Conservation (phyloP, 2,888 invertebrate species). For the Agriopis marginaria region DNA sequence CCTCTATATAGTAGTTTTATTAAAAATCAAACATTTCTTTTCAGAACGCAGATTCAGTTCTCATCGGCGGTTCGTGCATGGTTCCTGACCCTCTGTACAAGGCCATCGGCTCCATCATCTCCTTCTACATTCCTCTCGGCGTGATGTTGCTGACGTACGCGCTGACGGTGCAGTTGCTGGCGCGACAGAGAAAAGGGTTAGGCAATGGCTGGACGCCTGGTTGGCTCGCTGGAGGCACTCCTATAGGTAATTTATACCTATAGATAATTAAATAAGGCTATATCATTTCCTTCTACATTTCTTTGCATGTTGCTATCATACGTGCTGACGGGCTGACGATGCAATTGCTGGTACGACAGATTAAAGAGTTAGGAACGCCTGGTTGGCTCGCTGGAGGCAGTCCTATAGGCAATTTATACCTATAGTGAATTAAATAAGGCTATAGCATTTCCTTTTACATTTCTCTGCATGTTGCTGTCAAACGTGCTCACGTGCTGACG, state of each 20-base stretch:
- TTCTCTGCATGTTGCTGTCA: too few species aligned
- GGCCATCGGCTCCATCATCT: conserved; percentile 96
- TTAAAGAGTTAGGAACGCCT: conserved; percentile 73
- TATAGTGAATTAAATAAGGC: too few species aligned
- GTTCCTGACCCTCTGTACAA: conserved; percentile 96
- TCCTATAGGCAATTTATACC: conserved; percentile 50
- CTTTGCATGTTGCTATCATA: conserved; percentile 98
- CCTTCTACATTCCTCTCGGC: conserved; percentile 97
- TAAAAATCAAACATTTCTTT: conserved; percentile 4
- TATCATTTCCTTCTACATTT: conserved; percentile 98
- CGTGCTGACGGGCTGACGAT: conserved; percentile 88
- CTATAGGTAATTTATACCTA: conserved; percentile 75
- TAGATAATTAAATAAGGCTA: conserved; percentile 86
- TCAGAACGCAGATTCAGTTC: conserved; percentile 93
- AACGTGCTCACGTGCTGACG: too few species aligned
- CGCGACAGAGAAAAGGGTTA: conserved; percentile 91
- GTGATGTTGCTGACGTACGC: conserved; percentile 99
- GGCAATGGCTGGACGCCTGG: conserved; percentile 91
- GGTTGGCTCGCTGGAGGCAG: conserved; percentile 89
- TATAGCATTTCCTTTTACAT: too few species aligned
- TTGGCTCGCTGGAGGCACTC: conserved; percentile 88
- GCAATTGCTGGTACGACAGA: too few species aligned
- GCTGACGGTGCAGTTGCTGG: conserved; percentile 94
- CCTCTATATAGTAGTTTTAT: too few species aligned
- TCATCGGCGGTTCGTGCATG: conserved; percentile 94